Percentiles rank a stretch among this genome's conserved stretches.
phyloP scores from a whole-genome alignment of 2,888 invertebrate genomes.

The Thymelicus lineola region DNA sequence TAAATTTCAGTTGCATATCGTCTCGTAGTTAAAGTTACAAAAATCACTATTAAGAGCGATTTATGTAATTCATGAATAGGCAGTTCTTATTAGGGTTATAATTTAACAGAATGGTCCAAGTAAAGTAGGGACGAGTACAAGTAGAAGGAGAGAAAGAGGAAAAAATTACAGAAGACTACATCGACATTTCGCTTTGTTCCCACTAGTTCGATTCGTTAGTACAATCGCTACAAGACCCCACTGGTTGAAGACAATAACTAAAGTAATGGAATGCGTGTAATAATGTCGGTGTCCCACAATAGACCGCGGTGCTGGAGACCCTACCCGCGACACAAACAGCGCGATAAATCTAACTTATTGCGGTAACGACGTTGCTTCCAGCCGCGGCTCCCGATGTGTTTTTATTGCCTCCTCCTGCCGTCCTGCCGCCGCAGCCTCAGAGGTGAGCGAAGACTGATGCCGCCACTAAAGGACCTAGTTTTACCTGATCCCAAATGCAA shows the following conservation, averaged over 20 bases:
- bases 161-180: background rate
- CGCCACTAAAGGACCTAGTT: conserved; percentile 16
- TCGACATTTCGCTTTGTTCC: too few relatives aligned
- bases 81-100: too few relatives aligned
- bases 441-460: conserved; percentile 1
- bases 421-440: background rate
- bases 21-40: too few relatives aligned
- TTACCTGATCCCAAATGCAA: background rate
- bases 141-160: too few relatives aligned
- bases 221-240: background rate
- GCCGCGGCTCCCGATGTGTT: conserved; percentile 23
- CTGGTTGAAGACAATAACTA: background rate
- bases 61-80: too few relatives aligned
- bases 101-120: too few relatives aligned
- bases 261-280: background rate
- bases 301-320: conserved; percentile 9
- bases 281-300: background rate
- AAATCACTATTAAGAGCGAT: too few relatives aligned
- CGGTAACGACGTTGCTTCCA: conserved; percentile 27
- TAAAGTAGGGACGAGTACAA: too few relatives aligned
- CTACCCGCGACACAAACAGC: conserved; percentile 34
- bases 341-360: conserved; percentile 36
- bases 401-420: conserved; percentile 15
- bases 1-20: too few relatives aligned
- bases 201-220: too few relatives aligned